A percentile compares a stretch with the other conserved stretches of the same genome.
These are phyloP conservation scores for Actinernus sp. DNA, from an alignment of 92 coral and sea anemone genomes.

Conservation along the genomic window DNA sequence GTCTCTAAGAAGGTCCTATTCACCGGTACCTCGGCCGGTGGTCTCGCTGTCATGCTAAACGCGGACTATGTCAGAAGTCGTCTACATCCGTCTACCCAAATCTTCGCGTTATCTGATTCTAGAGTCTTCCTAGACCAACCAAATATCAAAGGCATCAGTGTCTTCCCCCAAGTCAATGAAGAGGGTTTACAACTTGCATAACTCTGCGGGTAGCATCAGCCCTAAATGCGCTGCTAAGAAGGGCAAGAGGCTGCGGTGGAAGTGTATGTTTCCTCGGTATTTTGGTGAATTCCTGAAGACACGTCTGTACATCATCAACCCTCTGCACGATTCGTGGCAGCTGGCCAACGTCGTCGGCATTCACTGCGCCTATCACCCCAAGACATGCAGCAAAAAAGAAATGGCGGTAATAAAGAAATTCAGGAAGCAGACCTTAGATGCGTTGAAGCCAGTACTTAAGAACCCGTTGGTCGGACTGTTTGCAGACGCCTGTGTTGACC, in stretches of 20 bases:
- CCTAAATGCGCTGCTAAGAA: conserved; percentile 48
- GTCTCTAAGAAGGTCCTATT: conserved; percentile 69
- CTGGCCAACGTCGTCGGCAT: conserved; percentile 68
- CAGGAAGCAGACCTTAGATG: conserved; percentile 59
- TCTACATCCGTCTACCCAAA: conserved; percentile 52
- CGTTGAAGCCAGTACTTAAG: conserved; percentile 48
- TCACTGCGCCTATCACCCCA: conserved; percentile 54
- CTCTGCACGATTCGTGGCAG: conserved; percentile 91
- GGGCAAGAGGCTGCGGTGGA: conserved; percentile 63
- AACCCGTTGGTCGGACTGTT: conserved; percentile 37
- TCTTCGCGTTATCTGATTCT: conserved; percentile 82
- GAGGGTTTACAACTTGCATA: conserved; percentile 73
- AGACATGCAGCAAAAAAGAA: conserved; percentile 59
- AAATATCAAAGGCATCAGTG: conserved; percentile 33
- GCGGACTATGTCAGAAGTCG: conserved; percentile 82
- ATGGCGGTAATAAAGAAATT: conserved; percentile 56
- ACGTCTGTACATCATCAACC: conserved; percentile 70
- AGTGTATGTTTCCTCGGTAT: conserved; percentile 78
- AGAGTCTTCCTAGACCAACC: conserved; percentile 83
- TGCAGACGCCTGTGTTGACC: conserved; percentile 83
- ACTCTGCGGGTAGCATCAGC: conserved; percentile 77
- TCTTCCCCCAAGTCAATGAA: conserved; percentile 67
- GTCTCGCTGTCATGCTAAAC: conserved; percentile 89
- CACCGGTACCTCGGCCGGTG: conserved; percentile 97
- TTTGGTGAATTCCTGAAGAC: conserved; percentile 59